These are phyloP conservation scores for Entelurus aequoreus DNA, from an alignment of 2,113 vertebrate species.

Conservation along the genomic window DNA sequence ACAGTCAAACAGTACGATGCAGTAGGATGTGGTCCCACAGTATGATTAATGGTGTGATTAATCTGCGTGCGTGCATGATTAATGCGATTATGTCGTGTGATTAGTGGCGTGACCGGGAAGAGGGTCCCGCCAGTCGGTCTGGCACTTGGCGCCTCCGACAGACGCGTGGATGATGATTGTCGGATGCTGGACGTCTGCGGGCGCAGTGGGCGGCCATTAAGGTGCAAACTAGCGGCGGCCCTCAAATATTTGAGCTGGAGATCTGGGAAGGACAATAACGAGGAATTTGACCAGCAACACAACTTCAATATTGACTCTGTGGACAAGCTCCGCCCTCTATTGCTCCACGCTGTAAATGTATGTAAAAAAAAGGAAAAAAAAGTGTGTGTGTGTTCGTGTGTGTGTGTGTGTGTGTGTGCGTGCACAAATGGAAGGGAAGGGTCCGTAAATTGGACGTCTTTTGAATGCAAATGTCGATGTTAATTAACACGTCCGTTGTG, in stretches of 20 bases:
- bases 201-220: conserved; percentile 37
- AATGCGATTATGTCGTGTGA: too few relatives aligned
- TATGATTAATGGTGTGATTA: too few relatives aligned
- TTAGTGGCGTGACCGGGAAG: too few relatives aligned
- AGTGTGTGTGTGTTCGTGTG: too few relatives aligned
- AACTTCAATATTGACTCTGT: conserved; percentile 61
- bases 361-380: not conserved
- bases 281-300: conserved; percentile 55
- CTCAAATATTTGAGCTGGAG: conserved; percentile 69
- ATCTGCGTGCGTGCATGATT: too few relatives aligned
- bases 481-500: conserved; percentile 76
- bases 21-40: too few relatives aligned
- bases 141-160: conserved; percentile 25
- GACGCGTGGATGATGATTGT: conserved; percentile 52
- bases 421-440: conserved; percentile 66
- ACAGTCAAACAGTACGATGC: too few relatives aligned
- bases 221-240: conserved; percentile 59
- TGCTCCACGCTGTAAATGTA: conserved; percentile 3
- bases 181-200: conserved; percentile 20
- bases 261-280: conserved; percentile 40
- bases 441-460: conserved; percentile 64
- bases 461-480: conserved; percentile 71
- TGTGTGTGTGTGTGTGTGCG: conserved; percentile 28
- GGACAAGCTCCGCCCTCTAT: conserved; percentile 15
- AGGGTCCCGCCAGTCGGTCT: conserved; percentile 34